A percentile compares a stretch with the other conserved stretches of the same genome.
These are phyloP conservation scores for Bucorvus abyssinicus DNA, from an alignment of 2,797 vertebrate genomes.

Conservation along the genomic window DNA sequence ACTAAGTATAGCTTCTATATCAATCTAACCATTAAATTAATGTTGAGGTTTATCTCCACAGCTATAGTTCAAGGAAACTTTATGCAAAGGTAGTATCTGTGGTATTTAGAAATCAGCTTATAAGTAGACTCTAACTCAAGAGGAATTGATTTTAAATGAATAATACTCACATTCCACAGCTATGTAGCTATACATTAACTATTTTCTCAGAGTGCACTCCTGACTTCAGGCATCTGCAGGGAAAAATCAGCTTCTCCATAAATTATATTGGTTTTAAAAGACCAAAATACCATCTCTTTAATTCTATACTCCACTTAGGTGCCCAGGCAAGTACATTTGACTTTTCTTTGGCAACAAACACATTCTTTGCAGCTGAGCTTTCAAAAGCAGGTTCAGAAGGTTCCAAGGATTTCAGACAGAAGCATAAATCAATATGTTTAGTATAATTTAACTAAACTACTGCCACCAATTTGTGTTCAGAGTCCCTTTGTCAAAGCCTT, in stretches of 20 bases:
- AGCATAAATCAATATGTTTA: conserved; percentile 25
- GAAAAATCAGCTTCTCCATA: neutral
- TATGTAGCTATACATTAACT: neutral
- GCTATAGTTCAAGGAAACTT: neutral
- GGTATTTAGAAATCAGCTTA: neutral
- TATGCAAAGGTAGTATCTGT: neutral
- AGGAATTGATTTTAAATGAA: neutral
- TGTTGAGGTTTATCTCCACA: neutral
- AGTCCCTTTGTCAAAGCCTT: neutral
- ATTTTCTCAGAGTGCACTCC: neutral
- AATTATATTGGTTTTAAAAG: neutral
- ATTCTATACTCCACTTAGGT: neutral
- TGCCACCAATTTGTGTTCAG: neutral
- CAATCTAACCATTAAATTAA: neutral
- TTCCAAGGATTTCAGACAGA: conserved; percentile 20
- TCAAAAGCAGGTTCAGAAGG: conserved; percentile 22
- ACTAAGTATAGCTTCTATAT: neutral
- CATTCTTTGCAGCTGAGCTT: neutral
- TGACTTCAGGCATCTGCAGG: neutral
- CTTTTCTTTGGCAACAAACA: neutral
- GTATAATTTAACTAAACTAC: conserved; percentile 28
- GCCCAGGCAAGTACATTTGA: neutral
- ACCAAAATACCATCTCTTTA: neutral
- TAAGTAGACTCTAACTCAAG: neutral
- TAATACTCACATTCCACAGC: neutral